Percentiles rank a stretch among this genome's conserved stretches.
Conservation (phyloP, 1,140 invertebrate species). For the Pogonomyrmex californicus region DNA sequence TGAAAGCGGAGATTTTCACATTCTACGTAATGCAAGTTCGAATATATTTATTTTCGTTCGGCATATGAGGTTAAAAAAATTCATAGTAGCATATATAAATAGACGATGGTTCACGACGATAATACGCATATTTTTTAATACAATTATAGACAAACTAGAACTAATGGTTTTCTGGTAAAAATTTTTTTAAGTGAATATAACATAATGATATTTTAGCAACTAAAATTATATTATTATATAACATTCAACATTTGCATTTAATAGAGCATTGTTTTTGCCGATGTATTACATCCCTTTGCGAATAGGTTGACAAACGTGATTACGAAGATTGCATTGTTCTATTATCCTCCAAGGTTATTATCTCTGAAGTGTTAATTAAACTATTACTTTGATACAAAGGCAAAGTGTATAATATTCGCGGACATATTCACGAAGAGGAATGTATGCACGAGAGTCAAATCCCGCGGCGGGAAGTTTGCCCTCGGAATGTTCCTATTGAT, state of each 20-base stretch:
- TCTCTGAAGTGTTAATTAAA: slow-evolving; percentile 8
- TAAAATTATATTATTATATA: not conserved
- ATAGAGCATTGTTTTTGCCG: not conserved
- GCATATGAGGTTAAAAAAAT: not conserved
- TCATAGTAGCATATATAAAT: too few species aligned
- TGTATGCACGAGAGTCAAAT: not conserved
- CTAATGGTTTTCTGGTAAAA: not conserved
- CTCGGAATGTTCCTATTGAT: slow-evolving; percentile 29
- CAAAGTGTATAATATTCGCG: not conserved
- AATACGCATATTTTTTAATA: not conserved
- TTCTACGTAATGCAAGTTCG: not conserved
- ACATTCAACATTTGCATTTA: not conserved
- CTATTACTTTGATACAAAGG: slow-evolving; percentile 4
- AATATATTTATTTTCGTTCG: not conserved
- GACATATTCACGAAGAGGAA: not conserved
- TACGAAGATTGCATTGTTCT: not conserved
- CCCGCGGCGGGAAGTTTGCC: not conserved
- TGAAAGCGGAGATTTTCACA: slow-evolving; percentile 1
- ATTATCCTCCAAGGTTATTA: not conserved
- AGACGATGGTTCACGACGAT: not conserved
- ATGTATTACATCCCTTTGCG: not conserved
- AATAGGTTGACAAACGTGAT: not conserved
- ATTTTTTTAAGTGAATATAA: not conserved
- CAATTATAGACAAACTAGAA: not conserved
- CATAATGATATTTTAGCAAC: not conserved